phyloP scores from a whole-genome alignment of 2,888 invertebrate genomes.

The Laspeyria flexula region DNA sequence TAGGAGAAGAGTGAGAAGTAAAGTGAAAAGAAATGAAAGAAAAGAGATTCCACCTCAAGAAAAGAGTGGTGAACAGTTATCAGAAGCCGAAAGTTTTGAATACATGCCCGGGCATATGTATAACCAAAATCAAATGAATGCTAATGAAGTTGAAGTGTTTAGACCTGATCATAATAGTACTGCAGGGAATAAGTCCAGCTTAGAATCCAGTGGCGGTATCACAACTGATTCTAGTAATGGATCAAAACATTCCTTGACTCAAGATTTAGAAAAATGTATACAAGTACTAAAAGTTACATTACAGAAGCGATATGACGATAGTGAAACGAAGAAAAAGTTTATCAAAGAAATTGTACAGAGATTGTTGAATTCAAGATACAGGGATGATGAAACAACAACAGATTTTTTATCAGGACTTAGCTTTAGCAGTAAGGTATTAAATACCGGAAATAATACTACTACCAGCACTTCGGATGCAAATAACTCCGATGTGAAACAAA shows the following conservation, averaged over 20 bases:
- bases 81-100: conserved; percentile 89
- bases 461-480: conserved; percentile 75
- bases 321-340: conserved; percentile 86
- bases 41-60: conserved; percentile 57
- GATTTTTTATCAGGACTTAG: conserved; percentile 80
- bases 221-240: conserved; percentile 78
- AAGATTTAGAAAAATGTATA: conserved; percentile 88
- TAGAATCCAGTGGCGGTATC: conserved; percentile 72
- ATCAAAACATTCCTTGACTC: conserved; percentile 76
- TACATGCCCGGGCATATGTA: conserved; percentile 87
- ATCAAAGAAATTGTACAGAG: conserved; percentile 88
- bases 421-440: conserved; percentile 63
- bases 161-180: conserved; percentile 44
- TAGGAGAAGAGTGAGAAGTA: conserved; percentile 53
- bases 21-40: conserved; percentile 43
- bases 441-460: conserved; percentile 56
- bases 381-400: conserved; percentile 83
- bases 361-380: conserved; percentile 86
- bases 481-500: conserved; percentile 53
- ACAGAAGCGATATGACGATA: conserved; percentile 86
- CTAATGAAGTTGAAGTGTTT: conserved; percentile 51
- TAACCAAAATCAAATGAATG: conserved; percentile 76
- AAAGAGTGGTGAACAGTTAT: conserved; percentile 70
- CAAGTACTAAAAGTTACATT: conserved; percentile 86
- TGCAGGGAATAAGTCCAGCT: conserved; percentile 74